Conservation (phyloP, 2,797 vertebrate genomes). For the Liasis olivaceus region DNA sequence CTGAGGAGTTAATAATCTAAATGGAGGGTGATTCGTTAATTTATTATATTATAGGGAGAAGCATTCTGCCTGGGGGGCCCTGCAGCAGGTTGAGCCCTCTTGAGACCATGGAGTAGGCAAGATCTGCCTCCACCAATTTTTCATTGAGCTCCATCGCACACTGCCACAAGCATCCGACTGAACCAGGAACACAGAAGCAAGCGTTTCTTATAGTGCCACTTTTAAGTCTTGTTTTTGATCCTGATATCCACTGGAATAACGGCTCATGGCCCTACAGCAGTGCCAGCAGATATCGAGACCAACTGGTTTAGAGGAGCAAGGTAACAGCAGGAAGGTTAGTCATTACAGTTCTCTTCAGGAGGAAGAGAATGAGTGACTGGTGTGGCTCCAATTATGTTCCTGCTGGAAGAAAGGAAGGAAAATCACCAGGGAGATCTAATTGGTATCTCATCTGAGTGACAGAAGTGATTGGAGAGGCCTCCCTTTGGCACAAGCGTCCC, state of each 20-base stretch:
- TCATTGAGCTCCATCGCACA: not conserved
- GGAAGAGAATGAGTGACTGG: slow-evolving; percentile 67
- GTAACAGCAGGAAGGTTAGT: slow-evolving; percentile 68
- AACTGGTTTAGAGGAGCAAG: slow-evolving; percentile 66
- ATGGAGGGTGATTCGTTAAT: not conserved
- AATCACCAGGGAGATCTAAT: slow-evolving; percentile 46
- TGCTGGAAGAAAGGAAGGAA: no score
- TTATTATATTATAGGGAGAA: not conserved
- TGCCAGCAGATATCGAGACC: slow-evolving; percentile 61
- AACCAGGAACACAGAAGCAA: not conserved
- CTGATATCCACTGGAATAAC: not conserved
- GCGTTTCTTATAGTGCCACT: not conserved
- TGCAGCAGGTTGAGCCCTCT: not conserved
- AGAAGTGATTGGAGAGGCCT: slow-evolving; percentile 28
- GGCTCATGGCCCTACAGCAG: not conserved
- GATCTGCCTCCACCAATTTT: no score
- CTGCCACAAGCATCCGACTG: no score
- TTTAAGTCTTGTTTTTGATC: not conserved
- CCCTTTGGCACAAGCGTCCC: slow-evolving; percentile 11
- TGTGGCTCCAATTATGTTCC: slow-evolving; percentile 68
- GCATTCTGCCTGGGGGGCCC: not conserved
- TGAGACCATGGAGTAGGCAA: not conserved
- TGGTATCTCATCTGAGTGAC: slow-evolving; percentile 51
- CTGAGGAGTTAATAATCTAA: not conserved
- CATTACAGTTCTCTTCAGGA: slow-evolving; percentile 67